These are phyloP conservation scores for Mimumesa dahlbomi DNA, from an alignment of 2,888 invertebrate species.

Conservation along the genomic window DNA sequence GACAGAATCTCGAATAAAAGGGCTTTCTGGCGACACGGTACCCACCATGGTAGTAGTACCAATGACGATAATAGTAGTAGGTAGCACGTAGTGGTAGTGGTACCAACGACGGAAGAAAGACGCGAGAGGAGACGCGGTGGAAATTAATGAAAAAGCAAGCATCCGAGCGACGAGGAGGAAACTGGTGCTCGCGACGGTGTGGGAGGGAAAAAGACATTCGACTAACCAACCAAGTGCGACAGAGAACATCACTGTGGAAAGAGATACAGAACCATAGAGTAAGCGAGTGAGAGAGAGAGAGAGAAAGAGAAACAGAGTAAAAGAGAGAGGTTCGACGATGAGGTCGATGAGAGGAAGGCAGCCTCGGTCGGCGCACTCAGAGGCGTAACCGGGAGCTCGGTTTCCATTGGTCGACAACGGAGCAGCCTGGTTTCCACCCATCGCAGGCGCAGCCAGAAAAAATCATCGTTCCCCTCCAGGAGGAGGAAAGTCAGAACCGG, in stretches of 20 bases:
- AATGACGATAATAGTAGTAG: too few relatives aligned
- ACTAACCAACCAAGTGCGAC: not conserved
- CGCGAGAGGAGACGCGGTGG: not conserved
- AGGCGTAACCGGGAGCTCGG: conserved; percentile 65
- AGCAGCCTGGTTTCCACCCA: conserved; percentile 71
- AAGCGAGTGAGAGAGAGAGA: conserved; percentile 12
- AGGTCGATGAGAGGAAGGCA: conserved; percentile 62
- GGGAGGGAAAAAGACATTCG: conserved; percentile 14
- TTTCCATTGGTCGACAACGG: conserved; percentile 68
- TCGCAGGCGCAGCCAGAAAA: conserved; percentile 72
- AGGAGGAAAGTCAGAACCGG: conserved; percentile 58
- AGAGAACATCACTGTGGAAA: too few relatives aligned
- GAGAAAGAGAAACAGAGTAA: conserved; percentile 9
- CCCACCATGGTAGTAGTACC: too few relatives aligned
- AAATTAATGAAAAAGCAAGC: conserved; percentile 2
- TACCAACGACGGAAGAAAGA: not conserved
- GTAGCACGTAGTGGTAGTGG: too few relatives aligned
- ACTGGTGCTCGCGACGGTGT: not conserved
- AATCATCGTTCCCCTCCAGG: conserved; percentile 46
- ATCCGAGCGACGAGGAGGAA: conserved; percentile 19
- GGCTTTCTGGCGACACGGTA: too few relatives aligned
- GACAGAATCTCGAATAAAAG: not conserved
- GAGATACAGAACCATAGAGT: conserved; percentile 13
- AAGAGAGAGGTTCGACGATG: conserved; percentile 49
- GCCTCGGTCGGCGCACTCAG: conserved; percentile 64